Percentiles rank a stretch among this genome's conserved stretches.
These are phyloP conservation scores for Drosophila truncata DNA, from an alignment of 1,140 invertebrate species.

Conservation along the genomic window DNA sequence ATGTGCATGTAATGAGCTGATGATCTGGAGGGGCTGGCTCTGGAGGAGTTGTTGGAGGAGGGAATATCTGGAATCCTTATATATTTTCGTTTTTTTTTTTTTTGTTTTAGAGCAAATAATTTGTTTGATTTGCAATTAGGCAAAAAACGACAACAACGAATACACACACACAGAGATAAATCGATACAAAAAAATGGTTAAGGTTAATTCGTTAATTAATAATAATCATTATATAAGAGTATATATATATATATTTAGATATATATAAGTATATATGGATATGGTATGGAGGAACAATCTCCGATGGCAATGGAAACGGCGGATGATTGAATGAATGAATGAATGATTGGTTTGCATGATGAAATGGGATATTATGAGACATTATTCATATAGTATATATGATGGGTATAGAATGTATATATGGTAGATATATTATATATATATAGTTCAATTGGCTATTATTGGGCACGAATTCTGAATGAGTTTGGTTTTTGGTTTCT, in stretches of 20 bases:
- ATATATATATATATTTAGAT: constrained; percentile 30
- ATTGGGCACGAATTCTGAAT: constrained; percentile 46
- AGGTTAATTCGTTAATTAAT: constrained; percentile 77
- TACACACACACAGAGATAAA: constrained; percentile 83
- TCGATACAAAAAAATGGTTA: constrained; percentile 73
- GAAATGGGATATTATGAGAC: constrained; percentile 17
- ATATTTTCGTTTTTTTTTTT: constrained; percentile 56
- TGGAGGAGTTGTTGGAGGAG: constrained; percentile 92
- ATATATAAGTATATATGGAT: constrained; percentile 34
- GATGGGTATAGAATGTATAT: constrained; percentile 10
- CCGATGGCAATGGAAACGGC: constrained; percentile 22
- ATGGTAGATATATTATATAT: constrained; percentile 27
- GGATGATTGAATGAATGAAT: constrained; percentile 24
- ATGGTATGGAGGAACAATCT: constrained; percentile 26
- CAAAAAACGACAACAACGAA: constrained; percentile 80
- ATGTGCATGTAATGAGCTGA: constrained; percentile 86
- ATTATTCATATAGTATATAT: constrained; percentile 30
- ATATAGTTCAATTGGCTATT: constrained; percentile 39
- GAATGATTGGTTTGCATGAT: constrained; percentile 6
- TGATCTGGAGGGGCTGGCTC: constrained; percentile 93
- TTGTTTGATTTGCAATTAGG: constrained; percentile 74
- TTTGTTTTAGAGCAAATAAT: constrained; percentile 56
- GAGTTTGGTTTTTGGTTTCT: constrained; percentile 30
- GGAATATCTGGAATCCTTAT: constrained; percentile 92
- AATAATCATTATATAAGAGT: constrained; percentile 61